Evolutionary conservation across 2,113 vertebrate species (phyloP), one percentile per base, ranked within the genome.

Genomic region (Oryzias woworae): DNA sequence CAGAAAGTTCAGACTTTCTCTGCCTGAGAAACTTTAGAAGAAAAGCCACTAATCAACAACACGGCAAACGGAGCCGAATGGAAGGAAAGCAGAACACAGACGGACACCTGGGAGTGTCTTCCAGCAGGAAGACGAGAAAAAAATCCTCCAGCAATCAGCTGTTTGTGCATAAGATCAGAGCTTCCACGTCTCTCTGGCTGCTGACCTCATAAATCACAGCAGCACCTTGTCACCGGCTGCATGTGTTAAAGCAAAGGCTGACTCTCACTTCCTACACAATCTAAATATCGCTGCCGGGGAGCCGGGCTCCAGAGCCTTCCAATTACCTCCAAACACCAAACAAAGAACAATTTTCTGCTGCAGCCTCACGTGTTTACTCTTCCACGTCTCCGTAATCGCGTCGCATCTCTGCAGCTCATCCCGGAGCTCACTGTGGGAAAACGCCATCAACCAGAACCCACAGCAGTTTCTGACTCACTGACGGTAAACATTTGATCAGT

Each of bases 151-250:
- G 24, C 23, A 36, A 57, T 62, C 49, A 52, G 36, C 48, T 75
- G 12, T 52, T 23, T 46, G 1, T 36, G 50, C 46, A 14, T 18
- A 4, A 16, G 17, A 47, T 61, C 15, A 41, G 42, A 45, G 22
- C 6, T 26, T 67, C 54, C 20, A 6, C 15, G 46, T 42, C 48
- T 31, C 41, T 44, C 41, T 8, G 23, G 42, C 54, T 41, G 42
- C 41, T 59, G 63, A 66, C 63, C 63, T 48, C 63, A 57, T 48
- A 70, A 70, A 71, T 66, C 43, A 48, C 57, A 49, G 43, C 28
- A 43, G 5, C 66, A 43, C 56, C 46, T 56, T 48, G 26, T 62
- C 45, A 41, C 44, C 53, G 10, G 55, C 46, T 14, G 48, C 41
- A 58, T 42, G 8, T 23, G 58, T 51, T 43, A 52, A 43, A 44